These are phyloP conservation scores for Callopanchax toddi DNA, from an alignment of 2,113 vertebrate species.

Conservation along the genomic window DNA sequence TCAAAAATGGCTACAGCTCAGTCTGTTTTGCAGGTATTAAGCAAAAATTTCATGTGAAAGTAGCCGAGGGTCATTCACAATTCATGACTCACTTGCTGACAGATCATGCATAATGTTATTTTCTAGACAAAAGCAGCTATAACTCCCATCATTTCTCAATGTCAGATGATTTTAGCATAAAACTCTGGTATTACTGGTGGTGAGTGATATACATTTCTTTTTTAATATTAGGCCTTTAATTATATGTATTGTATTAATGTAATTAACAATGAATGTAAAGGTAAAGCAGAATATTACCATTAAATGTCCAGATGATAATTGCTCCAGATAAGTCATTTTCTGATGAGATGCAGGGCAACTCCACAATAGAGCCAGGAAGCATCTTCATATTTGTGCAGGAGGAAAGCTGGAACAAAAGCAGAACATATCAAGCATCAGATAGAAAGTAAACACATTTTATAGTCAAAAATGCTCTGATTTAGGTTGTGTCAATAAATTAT, in stretches of 20 bases:
- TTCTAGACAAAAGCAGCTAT: background rate
- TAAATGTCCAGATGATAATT: slow-evolving; percentile 61
- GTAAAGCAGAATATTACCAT: slow-evolving; percentile 36
- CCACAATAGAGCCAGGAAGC: slow-evolving; percentile 43
- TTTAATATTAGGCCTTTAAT: background rate
- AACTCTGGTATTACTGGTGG: background rate
- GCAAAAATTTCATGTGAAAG: background rate
- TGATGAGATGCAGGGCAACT: slow-evolving; percentile 57
- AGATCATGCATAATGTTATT: background rate
- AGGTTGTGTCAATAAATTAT: background rate
- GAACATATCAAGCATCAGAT: background rate
- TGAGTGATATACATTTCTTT: background rate
- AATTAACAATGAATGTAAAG: slow-evolving; percentile 1
- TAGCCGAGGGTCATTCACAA: background rate
- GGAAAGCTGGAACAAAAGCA: slow-evolving; percentile 44
- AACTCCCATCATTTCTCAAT: background rate
- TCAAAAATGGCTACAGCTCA: background rate
- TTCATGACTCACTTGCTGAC: background rate
- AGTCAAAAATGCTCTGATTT: background rate
- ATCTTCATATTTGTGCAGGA: slow-evolving; percentile 30
- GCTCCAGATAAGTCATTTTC: background rate
- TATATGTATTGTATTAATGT: background rate
- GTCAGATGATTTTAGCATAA: background rate
- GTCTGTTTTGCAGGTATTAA: background rate
- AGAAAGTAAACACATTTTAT: background rate